phyloP scores from a whole-genome alignment of 2,113 vertebrate species.

The Barbus barbus region DNA sequence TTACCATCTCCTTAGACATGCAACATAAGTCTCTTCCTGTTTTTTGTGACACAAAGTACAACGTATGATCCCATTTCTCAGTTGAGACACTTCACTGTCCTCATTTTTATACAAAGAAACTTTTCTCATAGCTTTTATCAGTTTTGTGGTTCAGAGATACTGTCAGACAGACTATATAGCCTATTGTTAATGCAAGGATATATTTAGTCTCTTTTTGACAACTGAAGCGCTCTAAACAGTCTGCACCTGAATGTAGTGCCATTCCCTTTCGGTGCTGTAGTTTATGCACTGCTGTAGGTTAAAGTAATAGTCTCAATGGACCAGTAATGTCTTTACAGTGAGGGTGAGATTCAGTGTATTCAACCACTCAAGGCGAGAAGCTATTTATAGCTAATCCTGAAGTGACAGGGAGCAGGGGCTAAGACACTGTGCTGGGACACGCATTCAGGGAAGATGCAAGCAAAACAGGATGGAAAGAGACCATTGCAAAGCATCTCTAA shows the following conservation, averaged over 20 bases:
- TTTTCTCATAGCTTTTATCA: not conserved
- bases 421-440: constrained; percentile 16
- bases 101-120: not conserved
- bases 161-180: not conserved
- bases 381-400: constrained; percentile 58
- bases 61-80: not conserved
- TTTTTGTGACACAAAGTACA: not conserved
- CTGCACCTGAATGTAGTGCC: not conserved
- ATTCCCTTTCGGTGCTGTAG: not conserved
- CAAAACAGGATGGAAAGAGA: constrained; percentile 11
- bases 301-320: constrained; percentile 32
- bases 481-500: not conserved
- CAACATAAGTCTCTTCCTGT: not conserved
- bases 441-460: not conserved
- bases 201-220: not conserved
- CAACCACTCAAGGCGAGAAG: constrained; percentile 33
- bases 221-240: not conserved
- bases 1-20: not conserved
- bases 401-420: constrained; percentile 32
- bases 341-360: constrained; percentile 37
- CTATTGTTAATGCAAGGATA: not conserved
- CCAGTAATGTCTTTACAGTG: constrained; percentile 28
- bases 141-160: not conserved
- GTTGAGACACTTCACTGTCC: not conserved
- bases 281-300: not conserved